Base-by-base conservation (phyloP, 2,888 invertebrate genomes). In the Dendrolimus houi region DNA sequence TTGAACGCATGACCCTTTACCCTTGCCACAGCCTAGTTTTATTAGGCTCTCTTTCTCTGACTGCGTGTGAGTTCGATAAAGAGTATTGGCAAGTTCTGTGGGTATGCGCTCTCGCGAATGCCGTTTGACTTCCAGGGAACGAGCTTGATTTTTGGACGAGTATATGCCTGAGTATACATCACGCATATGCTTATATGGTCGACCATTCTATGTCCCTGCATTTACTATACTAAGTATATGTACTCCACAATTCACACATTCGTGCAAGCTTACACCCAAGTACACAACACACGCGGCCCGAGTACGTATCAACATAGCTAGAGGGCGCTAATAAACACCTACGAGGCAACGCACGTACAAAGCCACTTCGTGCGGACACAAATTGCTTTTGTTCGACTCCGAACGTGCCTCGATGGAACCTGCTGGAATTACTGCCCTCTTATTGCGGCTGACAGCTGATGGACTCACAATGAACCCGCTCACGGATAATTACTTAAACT, bases 311-410 rank as follows among this genome's bases (percentile, higher is more conserved):
- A 78, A 76, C 73, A 77, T 70, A 70, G 70, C 77, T 74, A 78
- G 77, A 75, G 74, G 74, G 73, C 77, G 75, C 77, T 88, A 87
- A 87, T 87, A 86, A 83, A 85, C 87, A 83, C 85, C 85, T 86
- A 81, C 75, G 74, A 85, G 69, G 79, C 86, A 67, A 79, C 82
- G 81, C 88, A 88, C 88, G 87, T 87, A 85, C 86, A 70, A 75
- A 75, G 77, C 75, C 81, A 81, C 81, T 84, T 76, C 85, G 86
- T 81, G 80, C 84, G 78, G 80, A 86, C 88, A 87, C 84, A 88
- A 87, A 88, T 89, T 87, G 87, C 86, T 85, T 89, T 89, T 87
- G 89, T 88, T 85, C 85, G 75, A 65, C 72, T 73, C 68, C 75
- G 78, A 74, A 86, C 85, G 85, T 83, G 85, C 76, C 75, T 73